phyloP scores from a whole-genome alignment of 1,140 invertebrate genomes.

The Metopolophium dirhodum region DNA sequence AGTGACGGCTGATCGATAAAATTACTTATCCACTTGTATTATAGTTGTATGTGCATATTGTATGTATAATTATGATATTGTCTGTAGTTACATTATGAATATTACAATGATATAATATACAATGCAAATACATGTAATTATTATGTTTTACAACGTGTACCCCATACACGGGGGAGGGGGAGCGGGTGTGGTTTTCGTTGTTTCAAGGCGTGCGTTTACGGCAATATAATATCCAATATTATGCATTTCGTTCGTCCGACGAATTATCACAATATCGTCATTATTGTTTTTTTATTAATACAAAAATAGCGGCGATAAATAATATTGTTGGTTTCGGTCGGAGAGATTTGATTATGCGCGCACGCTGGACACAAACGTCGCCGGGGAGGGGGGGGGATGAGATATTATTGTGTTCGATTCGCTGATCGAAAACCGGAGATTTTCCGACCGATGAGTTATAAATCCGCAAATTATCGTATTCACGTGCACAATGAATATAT shows the following conservation, averaged over 20 bases:
- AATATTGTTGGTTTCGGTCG: not conserved
- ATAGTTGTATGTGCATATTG: not conserved
- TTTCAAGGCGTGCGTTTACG: not conserved
- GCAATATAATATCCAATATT: constrained; percentile 13
- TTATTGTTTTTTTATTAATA: not conserved
- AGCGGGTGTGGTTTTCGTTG: not conserved
- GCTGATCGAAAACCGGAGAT: not conserved
- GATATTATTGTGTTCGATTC: not conserved
- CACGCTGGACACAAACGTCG: no score
- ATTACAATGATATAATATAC: not conserved
- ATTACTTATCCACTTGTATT: not conserved
- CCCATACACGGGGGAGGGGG: no score
- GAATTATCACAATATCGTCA: not conserved
- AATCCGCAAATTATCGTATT: constrained; percentile 3
- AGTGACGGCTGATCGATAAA: not conserved
- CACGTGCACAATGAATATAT: not conserved
- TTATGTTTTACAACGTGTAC: not conserved
- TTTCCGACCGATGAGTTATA: not conserved
- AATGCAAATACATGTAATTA: not conserved
- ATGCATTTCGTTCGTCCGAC: not conserved
- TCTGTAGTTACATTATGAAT: not conserved
- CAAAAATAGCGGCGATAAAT: not conserved
- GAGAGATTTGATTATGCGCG: not conserved
- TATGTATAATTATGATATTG: not conserved
- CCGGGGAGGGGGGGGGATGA: not conserved